These are phyloP conservation scores for Chymomyza costata DNA, from an alignment of 1,140 invertebrate species.

Conservation along the genomic window DNA sequence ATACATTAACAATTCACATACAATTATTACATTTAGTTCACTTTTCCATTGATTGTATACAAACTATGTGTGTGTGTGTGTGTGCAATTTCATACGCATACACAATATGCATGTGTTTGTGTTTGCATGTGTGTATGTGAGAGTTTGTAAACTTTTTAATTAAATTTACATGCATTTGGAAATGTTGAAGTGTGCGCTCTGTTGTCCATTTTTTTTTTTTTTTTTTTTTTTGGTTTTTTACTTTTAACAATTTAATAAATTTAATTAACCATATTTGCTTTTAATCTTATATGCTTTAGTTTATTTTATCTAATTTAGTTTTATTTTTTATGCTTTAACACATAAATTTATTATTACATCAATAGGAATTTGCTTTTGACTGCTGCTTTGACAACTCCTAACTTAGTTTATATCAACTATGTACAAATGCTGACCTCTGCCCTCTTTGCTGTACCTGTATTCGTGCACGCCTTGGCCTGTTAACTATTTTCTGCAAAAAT, in stretches of 20 bases:
- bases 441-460: conserved; percentile 52
- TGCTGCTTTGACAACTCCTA: conserved; percentile 18
- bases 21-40: conserved; percentile 66
- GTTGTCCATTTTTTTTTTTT: conserved; percentile 17
- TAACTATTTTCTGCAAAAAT: conserved; percentile 47
- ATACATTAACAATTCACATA: conserved; percentile 72
- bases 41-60: conserved; percentile 62
- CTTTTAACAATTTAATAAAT: conserved; percentile 19
- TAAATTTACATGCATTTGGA: conserved; percentile 32
- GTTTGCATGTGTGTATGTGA: conserved; percentile 10
- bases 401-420: conserved; percentile 43
- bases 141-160: conserved; percentile 47
- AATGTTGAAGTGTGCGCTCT: too few relatives aligned
- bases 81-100: conserved; percentile 16
- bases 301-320: conserved; percentile 10
- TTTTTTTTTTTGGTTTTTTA: conserved; percentile 18
- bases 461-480: conserved; percentile 40
- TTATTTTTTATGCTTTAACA: conserved; percentile 20
- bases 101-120: conserved; percentile 40
- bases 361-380: conserved; percentile 24
- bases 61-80: conserved; percentile 41
- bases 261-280: conserved; percentile 4
- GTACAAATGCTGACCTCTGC: conserved; percentile 26
- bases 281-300: not conserved
- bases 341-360: conserved; percentile 38